These are phyloP conservation scores for Cydia amplana DNA, from an alignment of 1,140 invertebrate genomes.

Conservation along the genomic window DNA sequence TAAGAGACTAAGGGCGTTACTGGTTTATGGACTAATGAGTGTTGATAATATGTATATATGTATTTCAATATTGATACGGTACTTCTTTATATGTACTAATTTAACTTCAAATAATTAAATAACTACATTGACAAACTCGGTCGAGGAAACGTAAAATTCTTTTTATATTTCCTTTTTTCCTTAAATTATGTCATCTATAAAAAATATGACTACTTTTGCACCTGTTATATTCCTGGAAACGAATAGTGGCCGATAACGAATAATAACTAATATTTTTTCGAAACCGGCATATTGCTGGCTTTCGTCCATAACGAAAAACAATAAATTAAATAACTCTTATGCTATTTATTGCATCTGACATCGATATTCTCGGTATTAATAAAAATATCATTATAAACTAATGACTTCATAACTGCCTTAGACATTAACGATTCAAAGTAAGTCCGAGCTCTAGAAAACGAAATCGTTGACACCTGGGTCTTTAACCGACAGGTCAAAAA, in stretches of 20 bases:
- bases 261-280: conserved; percentile 26
- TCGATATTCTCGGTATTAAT: conserved; percentile 14
- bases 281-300: not conserved
- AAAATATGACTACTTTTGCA: conserved; percentile 39
- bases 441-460: not conserved
- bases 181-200: conserved; percentile 33
- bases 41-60: no score
- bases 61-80: no score
- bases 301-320: not conserved
- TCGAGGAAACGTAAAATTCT: not conserved
- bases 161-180: conserved; percentile 25
- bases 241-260: conserved; percentile 40
- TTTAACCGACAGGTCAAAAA: conserved; percentile 26
- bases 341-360: conserved; percentile 18
- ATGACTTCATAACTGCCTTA: conserved; percentile 8
- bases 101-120: no score
- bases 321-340: not conserved
- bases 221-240: conserved; percentile 40
- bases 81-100: no score
- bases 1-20: no score
- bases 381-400: not conserved
- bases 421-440: not conserved
- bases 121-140: not conserved
- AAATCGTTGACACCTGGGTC: conserved; percentile 22
- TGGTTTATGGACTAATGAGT: no score